Base-by-base conservation (phyloP, 2,797 vertebrate genomes). In the Serranus cabrilla region DNA sequence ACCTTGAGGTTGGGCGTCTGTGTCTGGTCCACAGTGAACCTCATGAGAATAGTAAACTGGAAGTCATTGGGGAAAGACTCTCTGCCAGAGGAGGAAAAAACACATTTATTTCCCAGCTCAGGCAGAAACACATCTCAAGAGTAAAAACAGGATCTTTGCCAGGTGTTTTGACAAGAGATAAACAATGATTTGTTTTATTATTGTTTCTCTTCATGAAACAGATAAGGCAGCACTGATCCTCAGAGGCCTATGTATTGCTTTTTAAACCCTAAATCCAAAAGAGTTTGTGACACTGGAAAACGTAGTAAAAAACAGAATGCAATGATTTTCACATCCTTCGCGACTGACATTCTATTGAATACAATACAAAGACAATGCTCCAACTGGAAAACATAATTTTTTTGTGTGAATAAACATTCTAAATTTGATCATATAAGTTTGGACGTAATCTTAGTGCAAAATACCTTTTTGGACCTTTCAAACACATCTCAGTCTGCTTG, bases 1-100 rank as follows among this genome's bases (percentile, higher is more conserved):
- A 99, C 98, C 97, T 99, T 99, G 25, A 99, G 94, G 88, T 97
- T 99, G 68, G 97, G 98, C 34, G 98, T 99, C 91, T 99, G 98
- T 1, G 98, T 99, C 94, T 99, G 98, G 91, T 99, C 98, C 89
- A 99, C 98, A 63, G 97, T 99, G 92, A 99, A 99, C 91, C 97
- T 96, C 98, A 99, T 99, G 73, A 99, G 95, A 91, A 99, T 99
- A 82, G 96, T 99, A 84, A 99, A 99, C 88, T 99, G 98, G 56
- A 98, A 96, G 81, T 99, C 97, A 65, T 98, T 98, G 85, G 97
- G 96, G 91, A 99, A 99, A 77, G 97, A 98, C 89, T 98, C 98
- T 81, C 98, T 99, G 92, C 62, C 86, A 90, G 87, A 83, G 13
- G 76, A 51, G 3, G 14, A 20, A 56, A 1, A 0, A 70, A 18